These are phyloP conservation scores for Hystrix cristata DNA, from an alignment of 2,113 vertebrate species.

Conservation along the genomic window DNA sequence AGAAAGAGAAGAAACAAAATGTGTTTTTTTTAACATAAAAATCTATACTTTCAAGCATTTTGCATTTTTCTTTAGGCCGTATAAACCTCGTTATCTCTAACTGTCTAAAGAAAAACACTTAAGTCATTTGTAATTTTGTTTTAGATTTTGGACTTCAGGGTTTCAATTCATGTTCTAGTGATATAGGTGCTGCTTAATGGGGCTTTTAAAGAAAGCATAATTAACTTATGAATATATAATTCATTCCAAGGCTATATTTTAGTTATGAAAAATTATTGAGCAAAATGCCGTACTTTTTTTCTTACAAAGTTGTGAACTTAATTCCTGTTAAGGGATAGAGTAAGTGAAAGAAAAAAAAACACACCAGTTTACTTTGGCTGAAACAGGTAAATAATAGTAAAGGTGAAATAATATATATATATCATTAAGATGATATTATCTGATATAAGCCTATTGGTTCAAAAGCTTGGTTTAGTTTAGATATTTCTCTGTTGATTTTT, in stretches of 20 bases:
- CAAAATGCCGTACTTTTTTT: background rate
- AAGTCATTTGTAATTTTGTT: constrained; percentile 38
- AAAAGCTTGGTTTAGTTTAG: no score
- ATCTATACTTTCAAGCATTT: background rate
- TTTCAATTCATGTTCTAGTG: constrained; percentile 1
- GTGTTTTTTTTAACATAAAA: constrained; percentile 33
- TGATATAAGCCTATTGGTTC: no score
- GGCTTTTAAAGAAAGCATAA: background rate
- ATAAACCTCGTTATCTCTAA: constrained; percentile 58
- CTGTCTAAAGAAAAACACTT: background rate
- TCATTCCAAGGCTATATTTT: background rate
- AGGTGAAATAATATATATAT: background rate
- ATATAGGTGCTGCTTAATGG: background rate
- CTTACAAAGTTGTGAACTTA: background rate
- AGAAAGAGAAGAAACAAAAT: constrained; percentile 20
- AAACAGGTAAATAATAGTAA: background rate
- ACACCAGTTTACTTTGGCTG: background rate
- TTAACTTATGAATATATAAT: background rate
- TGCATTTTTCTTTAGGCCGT: constrained; percentile 14
- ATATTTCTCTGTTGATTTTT: no score
- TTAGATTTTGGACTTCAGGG: background rate
- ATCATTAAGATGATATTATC: background rate
- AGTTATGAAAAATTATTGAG: background rate
- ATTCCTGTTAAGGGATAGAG: background rate
- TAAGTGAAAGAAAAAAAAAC: background rate